Evolutionary conservation across 2,888 invertebrate genomes (phyloP), one percentile per base, ranked within the genome.

Genomic region (Volucella bombylans): DNA sequence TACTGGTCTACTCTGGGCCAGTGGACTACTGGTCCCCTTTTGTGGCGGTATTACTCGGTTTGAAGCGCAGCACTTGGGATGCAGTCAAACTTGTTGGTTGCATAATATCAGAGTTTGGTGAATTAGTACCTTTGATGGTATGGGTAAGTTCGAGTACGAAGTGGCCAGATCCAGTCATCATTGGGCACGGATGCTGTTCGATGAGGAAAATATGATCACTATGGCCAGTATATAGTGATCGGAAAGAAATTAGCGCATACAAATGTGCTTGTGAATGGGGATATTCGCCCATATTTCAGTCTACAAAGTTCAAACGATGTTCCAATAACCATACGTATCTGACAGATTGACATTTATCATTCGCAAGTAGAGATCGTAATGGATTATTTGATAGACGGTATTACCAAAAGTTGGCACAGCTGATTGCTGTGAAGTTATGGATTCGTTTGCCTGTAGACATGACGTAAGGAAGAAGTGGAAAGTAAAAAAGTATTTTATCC

Each of bases 11-110:
- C 57, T 80, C 45, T 85, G 80, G 71, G 67, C 83, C 83, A 71
- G 67, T 85, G 71, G 83, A 80, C 80, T 85, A 85, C 76, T 80
- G 80, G 80, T 85, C 83, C 65, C 71, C 65, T 80, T 83, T 74
- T 54, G 31, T 31, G 31, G 31, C 50, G 61, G 65, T 43, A 57
- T 54, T 41, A 43, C 54, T 52, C 62, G 52, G 79, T 69, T 74
- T 54, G 82, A 73, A 64, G 78, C 73, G 67, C 67, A 77, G 43
- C 57, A 64, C 47, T 74, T 71, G 69, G 76, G 83, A 80, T 85
- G 83, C 15, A 80, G 83, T 80, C 76, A 85, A 80, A 85, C 83
- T 76, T 80, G 83, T 85, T 85, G 80, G 69, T 85, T 85, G 76
- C 83, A 80, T 85, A 80, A 85, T 65, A 64, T 64, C 47, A 64